Evolutionary conservation across 35 echinoderm and acorn worm species (phyloP).

Genomic region (Chiridota heheva): DNA sequence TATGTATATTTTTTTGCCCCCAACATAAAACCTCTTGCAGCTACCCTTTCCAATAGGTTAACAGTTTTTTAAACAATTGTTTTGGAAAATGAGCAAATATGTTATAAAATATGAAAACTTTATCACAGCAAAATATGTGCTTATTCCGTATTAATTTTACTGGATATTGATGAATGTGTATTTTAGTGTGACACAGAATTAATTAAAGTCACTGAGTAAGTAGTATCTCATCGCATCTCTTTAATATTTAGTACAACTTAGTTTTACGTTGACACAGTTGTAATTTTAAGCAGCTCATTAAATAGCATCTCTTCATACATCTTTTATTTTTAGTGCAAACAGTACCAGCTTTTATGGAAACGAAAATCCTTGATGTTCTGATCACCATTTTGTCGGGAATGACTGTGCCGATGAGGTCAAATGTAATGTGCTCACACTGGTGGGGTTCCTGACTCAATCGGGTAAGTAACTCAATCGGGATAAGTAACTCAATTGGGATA

Average conservation of each 20-base stretch:
- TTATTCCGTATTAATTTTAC: no score
- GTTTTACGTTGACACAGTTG: not conserved
- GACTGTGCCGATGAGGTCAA: slow-evolving; percentile 64
- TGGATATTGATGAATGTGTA: no score
- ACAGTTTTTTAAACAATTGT: no score
- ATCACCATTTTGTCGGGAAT: slow-evolving; percentile 61
- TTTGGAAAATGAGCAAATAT: no score
- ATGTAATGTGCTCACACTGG: slow-evolving; percentile 86
- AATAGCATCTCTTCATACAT: not conserved
- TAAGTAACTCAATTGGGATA: not conserved
- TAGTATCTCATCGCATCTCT: not conserved
- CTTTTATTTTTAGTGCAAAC: slow-evolving; percentile 22
- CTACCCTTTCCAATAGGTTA: no score
- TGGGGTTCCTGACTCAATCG: slow-evolving; percentile 89
- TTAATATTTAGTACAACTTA: not conserved
- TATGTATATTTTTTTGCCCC: no score
- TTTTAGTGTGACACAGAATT: no score
- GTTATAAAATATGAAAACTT: no score
- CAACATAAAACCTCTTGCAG: no score
- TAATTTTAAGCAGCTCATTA: not conserved
- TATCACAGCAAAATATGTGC: no score
- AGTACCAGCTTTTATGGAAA: slow-evolving; percentile 64
- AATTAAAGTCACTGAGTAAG: no score
- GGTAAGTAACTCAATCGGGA: slow-evolving; percentile 42
- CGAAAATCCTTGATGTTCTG: slow-evolving; percentile 61